phyloP scores from a whole-genome alignment of 2,113 vertebrate genomes.

The Entelurus aequoreus region DNA sequence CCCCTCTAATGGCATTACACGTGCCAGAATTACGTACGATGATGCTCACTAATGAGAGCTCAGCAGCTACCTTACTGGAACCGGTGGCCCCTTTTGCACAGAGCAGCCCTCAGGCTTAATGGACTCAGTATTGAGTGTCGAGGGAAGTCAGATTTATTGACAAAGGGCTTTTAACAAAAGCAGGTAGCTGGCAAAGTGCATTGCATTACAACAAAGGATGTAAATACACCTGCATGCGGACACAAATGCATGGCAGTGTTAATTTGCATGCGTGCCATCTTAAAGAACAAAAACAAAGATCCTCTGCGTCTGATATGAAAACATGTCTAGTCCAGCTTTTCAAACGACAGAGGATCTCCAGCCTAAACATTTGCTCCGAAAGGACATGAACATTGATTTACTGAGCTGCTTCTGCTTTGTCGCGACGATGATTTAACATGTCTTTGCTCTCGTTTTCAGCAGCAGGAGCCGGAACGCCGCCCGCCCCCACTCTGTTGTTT shows the following conservation, averaged over 20 bases:
- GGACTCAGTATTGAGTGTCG: conserved; percentile 67
- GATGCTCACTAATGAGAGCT: conserved; percentile 64
- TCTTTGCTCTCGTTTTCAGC: conserved; percentile 26
- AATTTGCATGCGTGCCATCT: background rate
- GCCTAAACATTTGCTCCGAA: conserved; percentile 31
- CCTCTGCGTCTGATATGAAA: background rate
- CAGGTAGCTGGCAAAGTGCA: conserved; percentile 54
- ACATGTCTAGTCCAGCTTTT: background rate
- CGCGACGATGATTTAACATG: conserved; percentile 54
- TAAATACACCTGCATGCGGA: conserved; percentile 41
- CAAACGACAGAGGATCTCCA: background rate
- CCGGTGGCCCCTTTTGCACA: conserved; percentile 42
- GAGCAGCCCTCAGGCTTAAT: conserved; percentile 57
- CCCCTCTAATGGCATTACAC: conserved; percentile 76
- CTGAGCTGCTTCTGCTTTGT: conserved; percentile 39
- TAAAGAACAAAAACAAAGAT: background rate
- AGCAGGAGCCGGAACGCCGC: conserved; percentile 20
- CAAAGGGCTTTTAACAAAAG: conserved; percentile 69
- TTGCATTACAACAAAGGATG: conserved; percentile 41
- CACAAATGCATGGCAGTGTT: conserved; percentile 18
- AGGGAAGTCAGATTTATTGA: conserved; percentile 64
- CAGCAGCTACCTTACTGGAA: conserved; percentile 66
- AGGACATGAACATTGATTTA: conserved; percentile 50
- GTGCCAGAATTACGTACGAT: conserved; percentile 72
- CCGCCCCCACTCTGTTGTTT: conserved; percentile 51